Conservation (phyloP, 2,797 vertebrate genomes). For the Oreochromis mossambicus region DNA sequence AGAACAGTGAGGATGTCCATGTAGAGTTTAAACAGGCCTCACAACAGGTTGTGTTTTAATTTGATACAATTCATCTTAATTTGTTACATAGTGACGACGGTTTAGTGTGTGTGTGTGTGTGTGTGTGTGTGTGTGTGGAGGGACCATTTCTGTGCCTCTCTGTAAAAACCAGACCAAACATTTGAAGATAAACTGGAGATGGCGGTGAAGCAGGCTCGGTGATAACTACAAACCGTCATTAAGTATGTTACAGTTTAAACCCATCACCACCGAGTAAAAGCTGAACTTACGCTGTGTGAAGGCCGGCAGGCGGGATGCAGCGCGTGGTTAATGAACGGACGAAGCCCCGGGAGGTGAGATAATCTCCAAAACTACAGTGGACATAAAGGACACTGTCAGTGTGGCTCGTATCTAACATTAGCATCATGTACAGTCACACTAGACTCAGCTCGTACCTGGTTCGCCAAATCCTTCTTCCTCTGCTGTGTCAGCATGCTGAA, state of each 20-base stretch:
- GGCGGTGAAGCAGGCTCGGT: no score
- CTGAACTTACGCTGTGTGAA: neutral
- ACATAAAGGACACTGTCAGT: neutral
- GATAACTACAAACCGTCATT: neutral
- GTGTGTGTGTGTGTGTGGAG: no score
- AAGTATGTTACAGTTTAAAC: neutral
- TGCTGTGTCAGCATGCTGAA: neutral
- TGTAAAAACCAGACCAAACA: neutral
- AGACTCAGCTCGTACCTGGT: neutral
- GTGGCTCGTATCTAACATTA: neutral
- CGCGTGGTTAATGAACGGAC: neutral
- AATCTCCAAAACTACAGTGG: neutral
- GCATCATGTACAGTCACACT: neutral
- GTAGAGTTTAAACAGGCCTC: no score
- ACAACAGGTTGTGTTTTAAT: neutral
- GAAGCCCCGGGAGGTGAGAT: neutral
- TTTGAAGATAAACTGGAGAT: neutral
- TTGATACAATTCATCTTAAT: neutral
- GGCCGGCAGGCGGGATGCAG: neutral
- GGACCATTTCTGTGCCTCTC: rapidly evolving
- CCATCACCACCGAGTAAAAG: neutral
- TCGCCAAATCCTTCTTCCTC: neutral
- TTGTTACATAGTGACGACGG: neutral
- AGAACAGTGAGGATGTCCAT: no score
- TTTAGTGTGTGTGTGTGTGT: no score